Conservation (phyloP, 2,113 vertebrate genomes). For the Castor canadensis region DNA sequence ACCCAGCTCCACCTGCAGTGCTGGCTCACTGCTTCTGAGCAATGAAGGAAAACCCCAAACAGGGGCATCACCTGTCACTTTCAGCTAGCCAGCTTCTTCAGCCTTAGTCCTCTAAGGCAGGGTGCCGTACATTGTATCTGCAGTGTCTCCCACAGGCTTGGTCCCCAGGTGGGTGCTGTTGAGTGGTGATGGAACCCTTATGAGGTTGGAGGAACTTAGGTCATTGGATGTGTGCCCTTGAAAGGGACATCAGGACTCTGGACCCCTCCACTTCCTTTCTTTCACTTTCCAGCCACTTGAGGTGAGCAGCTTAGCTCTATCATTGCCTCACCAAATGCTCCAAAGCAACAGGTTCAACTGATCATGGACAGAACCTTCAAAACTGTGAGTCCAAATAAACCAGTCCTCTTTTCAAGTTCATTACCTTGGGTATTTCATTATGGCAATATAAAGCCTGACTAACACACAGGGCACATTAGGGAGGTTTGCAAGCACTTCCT, state of each 20-base stretch:
- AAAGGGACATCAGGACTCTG: too few relatives aligned
- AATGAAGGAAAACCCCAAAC: accelerated
- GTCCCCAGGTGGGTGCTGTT: not conserved
- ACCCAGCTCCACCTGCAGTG: accelerated
- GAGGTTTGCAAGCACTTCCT: accelerated
- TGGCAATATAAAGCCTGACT: not conserved
- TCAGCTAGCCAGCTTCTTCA: accelerated
- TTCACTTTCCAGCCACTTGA: too few relatives aligned
- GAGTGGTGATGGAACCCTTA: not conserved
- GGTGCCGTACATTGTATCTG: not conserved
- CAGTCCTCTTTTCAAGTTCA: not conserved
- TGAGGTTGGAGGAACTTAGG: too few relatives aligned
- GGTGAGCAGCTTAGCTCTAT: not conserved
- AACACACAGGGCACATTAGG: accelerated
- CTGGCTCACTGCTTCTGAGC: accelerated
- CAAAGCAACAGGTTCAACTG: not conserved
- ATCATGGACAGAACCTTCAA: too few relatives aligned
- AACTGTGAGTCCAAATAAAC: not conserved
- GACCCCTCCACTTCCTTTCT: not conserved
- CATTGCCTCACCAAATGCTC: not conserved
- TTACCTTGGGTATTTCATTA: not conserved
- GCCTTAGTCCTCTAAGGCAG: too few relatives aligned
- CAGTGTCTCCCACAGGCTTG: not conserved
- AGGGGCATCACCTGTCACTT: accelerated
- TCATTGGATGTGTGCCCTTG: too few relatives aligned